A percentile compares a stretch with the other conserved stretches of the same genome.
Evolutionary conservation across 2,113 vertebrate genomes (phyloP).

Genomic region (Cathartes aura): DNA sequence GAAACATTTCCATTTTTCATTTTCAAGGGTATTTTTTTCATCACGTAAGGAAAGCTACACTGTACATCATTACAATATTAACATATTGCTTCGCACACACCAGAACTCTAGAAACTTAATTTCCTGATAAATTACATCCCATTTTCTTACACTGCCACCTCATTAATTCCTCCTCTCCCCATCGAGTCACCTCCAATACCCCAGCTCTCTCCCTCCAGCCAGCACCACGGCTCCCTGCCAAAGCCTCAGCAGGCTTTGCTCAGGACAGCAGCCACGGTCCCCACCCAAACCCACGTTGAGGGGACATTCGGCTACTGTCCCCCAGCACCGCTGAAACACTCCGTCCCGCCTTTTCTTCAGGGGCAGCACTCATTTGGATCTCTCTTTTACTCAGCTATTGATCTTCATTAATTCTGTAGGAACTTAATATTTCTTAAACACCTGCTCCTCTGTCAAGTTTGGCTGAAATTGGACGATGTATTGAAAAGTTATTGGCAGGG

Average conservation of each 20-base stretch:
- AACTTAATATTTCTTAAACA: not conserved
- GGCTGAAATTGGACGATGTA: not conserved
- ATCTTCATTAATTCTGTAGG: not conserved
- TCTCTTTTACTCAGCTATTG: not conserved
- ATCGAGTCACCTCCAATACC: fast-evolving
- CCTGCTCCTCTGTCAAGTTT: not conserved
- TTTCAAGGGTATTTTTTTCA: not conserved
- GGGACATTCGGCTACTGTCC: fast-evolving
- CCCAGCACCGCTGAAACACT: fast-evolving
- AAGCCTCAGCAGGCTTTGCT: fast-evolving
- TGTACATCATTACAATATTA: fast-evolving
- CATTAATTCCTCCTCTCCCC: not conserved
- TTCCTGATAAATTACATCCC: not conserved
- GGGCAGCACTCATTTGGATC: fast-evolving
- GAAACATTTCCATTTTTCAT: not conserved
- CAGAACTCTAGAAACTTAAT: not conserved
- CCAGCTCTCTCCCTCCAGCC: not conserved
- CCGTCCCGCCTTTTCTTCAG: too few relatives aligned
- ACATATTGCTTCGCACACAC: not conserved
- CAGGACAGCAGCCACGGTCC: fast-evolving
- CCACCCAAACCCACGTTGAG: fast-evolving
- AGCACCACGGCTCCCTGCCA: not conserved
- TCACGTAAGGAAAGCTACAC: fast-evolving
- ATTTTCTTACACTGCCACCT: not conserved
- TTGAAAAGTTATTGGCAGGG: not conserved